These are phyloP conservation scores for Wiebesia pumilae DNA, from an alignment of 1,140 invertebrate species.

Conservation along the genomic window DNA sequence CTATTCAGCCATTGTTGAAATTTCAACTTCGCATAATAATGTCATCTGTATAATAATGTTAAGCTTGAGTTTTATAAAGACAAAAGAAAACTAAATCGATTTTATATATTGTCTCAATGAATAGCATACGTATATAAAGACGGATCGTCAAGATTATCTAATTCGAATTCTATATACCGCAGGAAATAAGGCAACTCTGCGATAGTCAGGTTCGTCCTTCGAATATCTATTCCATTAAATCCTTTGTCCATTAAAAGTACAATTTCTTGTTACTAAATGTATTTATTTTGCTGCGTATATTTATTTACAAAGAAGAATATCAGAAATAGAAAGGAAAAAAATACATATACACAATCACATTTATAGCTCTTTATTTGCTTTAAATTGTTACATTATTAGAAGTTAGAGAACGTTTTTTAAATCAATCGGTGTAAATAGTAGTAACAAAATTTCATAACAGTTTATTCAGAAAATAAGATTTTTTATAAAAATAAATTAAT, in stretches of 20 bases:
- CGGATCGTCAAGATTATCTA: not conserved
- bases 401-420: not conserved
- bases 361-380: not conserved
- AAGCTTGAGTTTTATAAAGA: not conserved
- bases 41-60: not conserved
- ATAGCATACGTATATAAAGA: not conserved
- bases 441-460: not conserved
- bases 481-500: no score
- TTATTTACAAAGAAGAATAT: not conserved
- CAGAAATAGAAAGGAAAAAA: not conserved
- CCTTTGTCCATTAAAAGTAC: not conserved
- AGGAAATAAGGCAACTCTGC: not conserved
- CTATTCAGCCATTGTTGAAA: not conserved
- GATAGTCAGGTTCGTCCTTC: not conserved
- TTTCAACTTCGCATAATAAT: not conserved
- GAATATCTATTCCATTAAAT: not conserved
- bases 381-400: not conserved
- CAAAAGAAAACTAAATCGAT: not conserved
- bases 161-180: not conserved
- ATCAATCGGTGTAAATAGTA: not conserved
- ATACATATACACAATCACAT: not conserved
- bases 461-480: not conserved
- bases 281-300: not conserved
- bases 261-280: not conserved
- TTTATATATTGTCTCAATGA: not conserved